Base-by-base conservation (phyloP, 2,113 vertebrate genomes). In the Menidia beryllina region DNA sequence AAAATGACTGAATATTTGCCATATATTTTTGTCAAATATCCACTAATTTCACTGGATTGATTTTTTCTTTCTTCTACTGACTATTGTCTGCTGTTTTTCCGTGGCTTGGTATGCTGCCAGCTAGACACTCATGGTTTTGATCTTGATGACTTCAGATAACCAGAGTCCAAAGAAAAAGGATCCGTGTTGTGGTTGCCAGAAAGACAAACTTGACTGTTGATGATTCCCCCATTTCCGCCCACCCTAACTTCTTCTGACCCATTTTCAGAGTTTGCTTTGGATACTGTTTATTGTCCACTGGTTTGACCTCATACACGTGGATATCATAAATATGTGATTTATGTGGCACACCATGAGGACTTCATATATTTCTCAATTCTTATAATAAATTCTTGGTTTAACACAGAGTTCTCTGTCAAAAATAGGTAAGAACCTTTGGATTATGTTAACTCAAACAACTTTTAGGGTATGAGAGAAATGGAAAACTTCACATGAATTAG, bases 211-310 rank as follows among this genome's bases (percentile, higher is more conserved):
- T 67, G 48, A 79, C 53, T 41, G 17, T 24, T 51, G 62, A 70
- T 60, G 57, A 26, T n/a, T 65, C 60, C 55, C 80, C 39, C n/a
- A 48, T 47, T 54, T 43, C 19, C 36, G 54, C 67, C 55, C 83
- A 57, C 61, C 7, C 41, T 45, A 24, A 70, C 72, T 85, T 70
- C 53, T 76, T 38, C 59, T 90, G 83, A 88, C 81, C 87, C 58
- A 72, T 59, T 86, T 90, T 79, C 54, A 56, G 17, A 55, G 72
- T 85, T 83, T 78, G 24, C 58, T 72, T 85, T 85, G 83, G 82
- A 85, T 53, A 65, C 38, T 43, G 39, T 7, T 30, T 43, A 48
- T 4, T 30, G 49, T 69, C 63, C 27, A 9, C 76, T 69, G 43
- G 64, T 79, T 58, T 72, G 48, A 51, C 27, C 54, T 36, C 34